Conservation (phyloP, 2,888 invertebrate genomes). For the Rhorus exstirpatorius region DNA sequence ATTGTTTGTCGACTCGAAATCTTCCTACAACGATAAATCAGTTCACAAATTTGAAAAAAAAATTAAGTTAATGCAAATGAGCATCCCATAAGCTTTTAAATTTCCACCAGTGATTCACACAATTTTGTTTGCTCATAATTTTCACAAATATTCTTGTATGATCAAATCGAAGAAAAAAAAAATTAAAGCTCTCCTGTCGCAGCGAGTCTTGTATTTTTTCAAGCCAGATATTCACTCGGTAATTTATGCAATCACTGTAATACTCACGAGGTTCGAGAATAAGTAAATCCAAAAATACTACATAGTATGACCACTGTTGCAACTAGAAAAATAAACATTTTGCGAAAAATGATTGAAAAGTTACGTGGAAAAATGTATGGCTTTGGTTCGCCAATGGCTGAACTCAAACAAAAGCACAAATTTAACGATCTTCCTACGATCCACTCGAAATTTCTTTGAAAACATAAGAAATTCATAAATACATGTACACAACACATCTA, state of each 20-base stretch:
- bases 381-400: slow-evolving; percentile 53
- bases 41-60: too few relatives aligned
- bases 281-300: slow-evolving; percentile 78
- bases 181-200: background rate
- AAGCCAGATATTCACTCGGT: background rate
- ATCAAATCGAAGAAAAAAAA: background rate
- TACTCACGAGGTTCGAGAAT: slow-evolving; percentile 76
- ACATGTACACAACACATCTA: background rate
- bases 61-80: too few relatives aligned
- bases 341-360: slow-evolving; percentile 46
- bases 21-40: too few relatives aligned
- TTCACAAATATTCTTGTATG: background rate
- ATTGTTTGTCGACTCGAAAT: background rate
- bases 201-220: background rate
- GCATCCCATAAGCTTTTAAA: too few relatives aligned
- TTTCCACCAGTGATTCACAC: too few relatives aligned
- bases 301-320: slow-evolving; percentile 71
- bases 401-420: slow-evolving; percentile 53
- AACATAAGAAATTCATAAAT: slow-evolving; percentile 18
- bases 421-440: slow-evolving; percentile 9
- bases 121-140: too few relatives aligned
- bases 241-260: background rate
- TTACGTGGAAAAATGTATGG: slow-evolving; percentile 57
- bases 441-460: slow-evolving; percentile 36
- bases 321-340: slow-evolving; percentile 77